These are phyloP conservation scores for Numenius phaeopus DNA, from an alignment of 2,797 vertebrate genomes.

Conservation along the genomic window DNA sequence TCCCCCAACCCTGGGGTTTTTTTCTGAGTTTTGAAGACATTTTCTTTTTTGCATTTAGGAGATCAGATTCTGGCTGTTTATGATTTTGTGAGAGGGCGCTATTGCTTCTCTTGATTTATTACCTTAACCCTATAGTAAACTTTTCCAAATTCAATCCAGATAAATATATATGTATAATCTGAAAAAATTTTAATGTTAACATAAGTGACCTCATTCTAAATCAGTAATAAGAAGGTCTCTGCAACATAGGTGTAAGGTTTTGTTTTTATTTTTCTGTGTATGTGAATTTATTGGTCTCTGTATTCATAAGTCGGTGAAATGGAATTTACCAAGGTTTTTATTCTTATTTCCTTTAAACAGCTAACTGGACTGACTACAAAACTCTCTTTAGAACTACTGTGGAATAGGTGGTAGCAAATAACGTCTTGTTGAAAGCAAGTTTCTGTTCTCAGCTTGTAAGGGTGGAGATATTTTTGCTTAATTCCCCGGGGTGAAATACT, in stretches of 20 bases:
- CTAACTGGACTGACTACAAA: background rate
- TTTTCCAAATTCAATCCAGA: background rate
- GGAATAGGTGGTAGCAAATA: slow-evolving; percentile 9
- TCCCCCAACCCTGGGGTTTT: background rate
- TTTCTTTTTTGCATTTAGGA: background rate
- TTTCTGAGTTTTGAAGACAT: background rate
- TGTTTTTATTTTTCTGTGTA: background rate
- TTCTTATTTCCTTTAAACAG: background rate
- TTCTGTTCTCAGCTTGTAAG: slow-evolving; percentile 49
- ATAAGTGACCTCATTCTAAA: background rate
- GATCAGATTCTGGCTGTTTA: background rate
- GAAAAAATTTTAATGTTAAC: background rate
- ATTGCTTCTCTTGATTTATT: background rate
- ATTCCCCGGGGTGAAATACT: slow-evolving; percentile 59
- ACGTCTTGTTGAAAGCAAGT: slow-evolving; percentile 26
- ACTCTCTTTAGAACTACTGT: background rate
- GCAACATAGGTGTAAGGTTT: background rate
- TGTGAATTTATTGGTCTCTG: background rate
- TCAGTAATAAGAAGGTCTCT: background rate
- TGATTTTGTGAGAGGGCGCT: background rate
- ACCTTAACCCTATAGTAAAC: background rate
- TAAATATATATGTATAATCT: background rate
- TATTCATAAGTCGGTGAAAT: background rate
- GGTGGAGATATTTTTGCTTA: slow-evolving; percentile 22
- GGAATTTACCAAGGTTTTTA: background rate